Evolutionary conservation across 2,113 vertebrate genomes (phyloP).

Genomic region (Morone saxatilis): DNA sequence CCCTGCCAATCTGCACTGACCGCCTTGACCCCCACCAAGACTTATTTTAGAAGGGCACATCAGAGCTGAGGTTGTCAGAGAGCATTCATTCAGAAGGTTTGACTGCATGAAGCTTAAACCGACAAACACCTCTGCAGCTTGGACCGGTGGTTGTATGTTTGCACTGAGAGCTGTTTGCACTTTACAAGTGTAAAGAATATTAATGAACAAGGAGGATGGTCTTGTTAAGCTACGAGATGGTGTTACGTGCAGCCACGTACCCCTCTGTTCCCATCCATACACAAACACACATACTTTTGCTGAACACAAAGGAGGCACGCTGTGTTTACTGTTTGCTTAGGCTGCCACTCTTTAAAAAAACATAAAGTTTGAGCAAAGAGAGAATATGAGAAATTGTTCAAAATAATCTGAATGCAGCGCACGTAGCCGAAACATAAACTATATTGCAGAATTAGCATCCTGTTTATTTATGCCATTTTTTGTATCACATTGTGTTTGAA

Average conservation of each 20-base stretch:
- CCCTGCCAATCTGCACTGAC: conserved; percentile 13
- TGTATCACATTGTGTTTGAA: not conserved
- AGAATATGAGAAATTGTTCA: not conserved
- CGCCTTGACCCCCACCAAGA: not conserved
- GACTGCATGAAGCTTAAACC: not conserved
- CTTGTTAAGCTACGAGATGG: conserved; percentile 21
- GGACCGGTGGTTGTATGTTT: conserved; percentile 12
- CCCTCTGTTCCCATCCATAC: not conserved
- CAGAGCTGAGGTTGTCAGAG: not conserved
- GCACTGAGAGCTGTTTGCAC: conserved; percentile 27
- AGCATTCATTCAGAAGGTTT: conserved; percentile 11
- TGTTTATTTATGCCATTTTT: not conserved
- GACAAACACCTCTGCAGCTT: conserved; percentile 3
- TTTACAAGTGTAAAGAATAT: conserved; percentile 41
- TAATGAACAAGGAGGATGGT: conserved; percentile 52
- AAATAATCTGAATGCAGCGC: not conserved
- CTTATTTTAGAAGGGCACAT: conserved; percentile 30
- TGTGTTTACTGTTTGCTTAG: not conserved
- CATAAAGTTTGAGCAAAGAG: not conserved
- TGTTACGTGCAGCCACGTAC: not conserved
- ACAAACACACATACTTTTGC: not conserved
- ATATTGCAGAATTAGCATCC: not conserved
- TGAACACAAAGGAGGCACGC: not conserved
- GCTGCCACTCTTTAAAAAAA: not conserved
- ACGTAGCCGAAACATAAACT: not conserved